Evolutionary conservation across 2,888 invertebrate species (phyloP).

Genomic region (Hyalella azteca): DNA sequence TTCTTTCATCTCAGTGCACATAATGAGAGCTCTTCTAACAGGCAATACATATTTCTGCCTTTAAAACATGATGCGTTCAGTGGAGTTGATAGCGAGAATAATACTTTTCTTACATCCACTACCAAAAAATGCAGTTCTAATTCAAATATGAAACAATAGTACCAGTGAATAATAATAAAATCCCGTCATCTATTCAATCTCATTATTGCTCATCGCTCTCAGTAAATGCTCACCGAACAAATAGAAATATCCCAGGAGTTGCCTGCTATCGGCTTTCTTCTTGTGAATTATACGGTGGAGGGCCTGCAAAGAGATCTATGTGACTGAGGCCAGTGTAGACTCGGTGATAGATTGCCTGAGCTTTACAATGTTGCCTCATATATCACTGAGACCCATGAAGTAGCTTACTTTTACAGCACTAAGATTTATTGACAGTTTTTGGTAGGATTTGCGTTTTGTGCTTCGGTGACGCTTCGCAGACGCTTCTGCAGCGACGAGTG

Average conservation of each 20-base stretch:
- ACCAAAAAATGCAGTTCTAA: too few relatives aligned
- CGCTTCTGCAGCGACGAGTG: background rate
- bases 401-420: background rate
- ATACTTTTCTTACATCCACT: too few relatives aligned
- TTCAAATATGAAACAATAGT: too few relatives aligned
- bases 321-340: background rate
- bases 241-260: background rate
- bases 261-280: background rate
- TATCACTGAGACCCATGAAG: slow-evolving; percentile 5
- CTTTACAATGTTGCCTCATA: slow-evolving; percentile 9
- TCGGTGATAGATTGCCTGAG: slow-evolving; percentile 10
- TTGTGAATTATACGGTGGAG: background rate
- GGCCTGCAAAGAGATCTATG: background rate
- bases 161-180: too few relatives aligned
- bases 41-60: too few relatives aligned
- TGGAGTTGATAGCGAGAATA: too few relatives aligned
- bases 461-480: background rate
- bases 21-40: too few relatives aligned
- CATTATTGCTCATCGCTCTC: background rate
- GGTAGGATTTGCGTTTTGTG: background rate
- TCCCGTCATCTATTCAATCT: background rate
- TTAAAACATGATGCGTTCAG: too few relatives aligned
- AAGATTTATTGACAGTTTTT: slow-evolving; percentile 13
- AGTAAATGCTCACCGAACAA: background rate
- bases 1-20: too few relatives aligned